These are phyloP conservation scores for Scaptomyza montana DNA, from an alignment of 1,140 invertebrate species.

Conservation along the genomic window DNA sequence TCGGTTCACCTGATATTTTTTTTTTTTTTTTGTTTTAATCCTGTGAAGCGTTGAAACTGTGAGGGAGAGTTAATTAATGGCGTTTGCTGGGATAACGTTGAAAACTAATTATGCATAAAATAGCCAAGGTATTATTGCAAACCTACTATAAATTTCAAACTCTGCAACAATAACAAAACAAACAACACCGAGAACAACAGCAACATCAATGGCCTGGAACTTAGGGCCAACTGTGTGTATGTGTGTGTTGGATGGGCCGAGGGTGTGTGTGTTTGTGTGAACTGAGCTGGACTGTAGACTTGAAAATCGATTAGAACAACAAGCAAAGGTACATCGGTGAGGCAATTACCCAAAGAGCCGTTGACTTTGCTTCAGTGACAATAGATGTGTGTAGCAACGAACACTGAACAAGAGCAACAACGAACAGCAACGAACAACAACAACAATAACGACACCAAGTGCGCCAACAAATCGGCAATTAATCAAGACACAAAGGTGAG, in stretches of 20 bases:
- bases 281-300: slow-evolving; percentile 9
- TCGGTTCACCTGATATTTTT: not conserved
- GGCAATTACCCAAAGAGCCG: slow-evolving; percentile 76
- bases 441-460: slow-evolving; percentile 61
- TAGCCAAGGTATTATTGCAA: slow-evolving; percentile 74
- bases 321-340: slow-evolving; percentile 75
- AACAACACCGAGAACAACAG: slow-evolving; percentile 71
- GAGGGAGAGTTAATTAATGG: slow-evolving; percentile 72
- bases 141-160: slow-evolving; percentile 77
- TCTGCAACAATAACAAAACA: slow-evolving; percentile 67
- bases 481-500: slow-evolving; percentile 60
- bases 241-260: no score
- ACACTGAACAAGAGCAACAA: slow-evolving; percentile 47
- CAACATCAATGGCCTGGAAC: slow-evolving; percentile 30
- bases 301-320: slow-evolving; percentile 79
- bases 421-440: slow-evolving; percentile 33
- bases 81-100: slow-evolving; percentile 73
- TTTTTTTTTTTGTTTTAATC: not conserved
- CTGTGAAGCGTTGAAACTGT: slow-evolving; percentile 5
- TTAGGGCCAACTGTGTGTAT: not conserved
- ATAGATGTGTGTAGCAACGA: slow-evolving; percentile 33
- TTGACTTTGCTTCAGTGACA: slow-evolving; percentile 60
- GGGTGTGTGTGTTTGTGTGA: not conserved
- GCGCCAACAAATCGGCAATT: slow-evolving; percentile 80
- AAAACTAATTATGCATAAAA: slow-evolving; percentile 83